Conservation (phyloP, 1,140 invertebrate species). For the Heliconius hermathena region DNA sequence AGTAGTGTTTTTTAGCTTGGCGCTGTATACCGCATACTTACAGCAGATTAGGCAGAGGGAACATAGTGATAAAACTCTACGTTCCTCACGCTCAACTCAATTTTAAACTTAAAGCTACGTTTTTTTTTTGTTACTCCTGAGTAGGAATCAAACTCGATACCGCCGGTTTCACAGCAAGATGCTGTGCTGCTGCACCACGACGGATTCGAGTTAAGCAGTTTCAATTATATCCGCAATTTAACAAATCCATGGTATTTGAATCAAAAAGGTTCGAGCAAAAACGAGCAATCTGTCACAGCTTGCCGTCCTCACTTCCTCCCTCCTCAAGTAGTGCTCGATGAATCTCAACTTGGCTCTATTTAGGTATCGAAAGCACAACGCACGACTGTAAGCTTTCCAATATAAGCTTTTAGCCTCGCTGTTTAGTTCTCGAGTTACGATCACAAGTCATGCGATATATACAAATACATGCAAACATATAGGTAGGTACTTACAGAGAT, state of each 20-base stretch:
- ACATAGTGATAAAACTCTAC: no score
- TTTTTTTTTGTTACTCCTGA: no score
- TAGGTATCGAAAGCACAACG: constrained; percentile 6
- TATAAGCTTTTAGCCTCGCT: background rate
- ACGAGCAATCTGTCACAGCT: constrained; percentile 19
- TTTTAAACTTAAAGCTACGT: no score
- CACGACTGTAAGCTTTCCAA: constrained; percentile 17
- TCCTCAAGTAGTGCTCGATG: constrained; percentile 11
- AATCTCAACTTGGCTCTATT: constrained; percentile 26
- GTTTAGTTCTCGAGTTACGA: constrained; percentile 9
- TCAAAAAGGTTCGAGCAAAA: background rate
- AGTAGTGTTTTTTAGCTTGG: no score
- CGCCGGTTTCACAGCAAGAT: no score
- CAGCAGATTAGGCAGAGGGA: no score
- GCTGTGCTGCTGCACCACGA: no score
- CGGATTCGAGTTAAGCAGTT: background rate
- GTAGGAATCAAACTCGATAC: no score
- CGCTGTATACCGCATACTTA: no score
- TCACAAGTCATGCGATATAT: background rate
- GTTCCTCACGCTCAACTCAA: no score
- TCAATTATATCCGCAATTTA: background rate
- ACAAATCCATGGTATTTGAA: background rate
- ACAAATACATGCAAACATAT: background rate
- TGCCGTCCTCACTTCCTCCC: constrained; percentile 19
- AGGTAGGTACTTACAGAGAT: background rate